Evolutionary conservation across 2,797 vertebrate genomes (phyloP), one percentile per base, ranked within the genome.

Genomic region (Gobionotothen gibberifrons): DNA sequence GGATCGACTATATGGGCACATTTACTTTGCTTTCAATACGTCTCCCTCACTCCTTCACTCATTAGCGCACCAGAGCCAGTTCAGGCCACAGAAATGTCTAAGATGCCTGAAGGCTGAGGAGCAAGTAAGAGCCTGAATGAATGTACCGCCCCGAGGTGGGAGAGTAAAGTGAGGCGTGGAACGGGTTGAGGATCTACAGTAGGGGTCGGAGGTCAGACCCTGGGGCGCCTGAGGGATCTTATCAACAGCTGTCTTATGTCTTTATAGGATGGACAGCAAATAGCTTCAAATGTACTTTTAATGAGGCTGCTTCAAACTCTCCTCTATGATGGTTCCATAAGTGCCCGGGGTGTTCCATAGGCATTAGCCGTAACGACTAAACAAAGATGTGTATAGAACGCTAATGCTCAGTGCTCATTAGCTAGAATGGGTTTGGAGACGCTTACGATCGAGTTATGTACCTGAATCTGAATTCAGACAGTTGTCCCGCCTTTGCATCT

Each of bases 241-340:
- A 67, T 68, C 81, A 72, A 82, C 72, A 87, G 83, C 83, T 86
- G 83, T 74, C 79, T 87, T 82, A 81, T 78, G 69, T 88, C 81
- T 68, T 55, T 39, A 40, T 53, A 74, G 39, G 43, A 87, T 57
- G 48, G 49, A 73, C 72, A 74, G 84, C 69, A 88, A 85, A 89
- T 74, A 78, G 79, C 75, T 88, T 84, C 55, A 86, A 88, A 91
- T 93, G 80, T 78, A 80, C 71, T 90, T 90, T 92, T 92, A 93
- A 92, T 90, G 90, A 92, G 90, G 84, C 82, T 82, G 85, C 89
- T 87, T 81, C 68, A 83, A 74, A 89, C 73, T 88, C 65, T 86
- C 57, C 74, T 83, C 26, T 16, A 84, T 82, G 82, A 80, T 52
- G 40, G 79, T 82, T 90, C 76, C 62, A 70, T 90, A 87, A 90